A percentile compares a stretch with the other conserved stretches of the same genome.
These are phyloP conservation scores for Melieria picta DNA, from an alignment of 2,888 invertebrate genomes.

Conservation along the genomic window DNA sequence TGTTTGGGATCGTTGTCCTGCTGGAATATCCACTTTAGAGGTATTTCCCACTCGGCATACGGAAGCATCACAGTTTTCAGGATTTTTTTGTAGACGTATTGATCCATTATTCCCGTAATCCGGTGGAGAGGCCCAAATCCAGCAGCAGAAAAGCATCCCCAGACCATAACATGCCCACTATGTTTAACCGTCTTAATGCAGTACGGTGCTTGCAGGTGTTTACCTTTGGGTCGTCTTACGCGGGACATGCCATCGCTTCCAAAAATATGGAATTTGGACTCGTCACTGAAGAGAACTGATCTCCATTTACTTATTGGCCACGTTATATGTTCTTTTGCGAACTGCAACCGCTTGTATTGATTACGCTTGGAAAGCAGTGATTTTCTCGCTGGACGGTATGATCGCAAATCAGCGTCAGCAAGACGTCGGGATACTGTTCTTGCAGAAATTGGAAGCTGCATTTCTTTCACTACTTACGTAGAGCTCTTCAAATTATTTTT, in stretches of 20 bases:
- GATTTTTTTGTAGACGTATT: no score
- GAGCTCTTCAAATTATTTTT: no score
- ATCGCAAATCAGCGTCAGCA: constrained; percentile 1
- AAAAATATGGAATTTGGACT: background rate
- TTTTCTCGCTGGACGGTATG: background rate
- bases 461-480: background rate
- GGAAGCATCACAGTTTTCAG: no score
- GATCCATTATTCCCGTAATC: no score
- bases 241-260: background rate
- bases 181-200: background rate
- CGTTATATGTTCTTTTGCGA: background rate
- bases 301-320: background rate
- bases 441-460: background rate
- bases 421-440: background rate
- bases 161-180: background rate
- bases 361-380: background rate
- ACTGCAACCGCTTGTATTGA: background rate
- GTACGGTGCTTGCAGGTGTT: background rate
- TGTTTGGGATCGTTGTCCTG: background rate
- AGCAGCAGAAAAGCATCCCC: no score
- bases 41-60: background rate
- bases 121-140: no score
- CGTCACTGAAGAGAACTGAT: constrained; percentile 5
- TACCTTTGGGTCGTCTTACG: background rate
- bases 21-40: background rate